Evolutionary conservation across 2,113 vertebrate genomes (phyloP), one percentile per base, ranked within the genome.

Genomic region (Pao palembangensis): DNA sequence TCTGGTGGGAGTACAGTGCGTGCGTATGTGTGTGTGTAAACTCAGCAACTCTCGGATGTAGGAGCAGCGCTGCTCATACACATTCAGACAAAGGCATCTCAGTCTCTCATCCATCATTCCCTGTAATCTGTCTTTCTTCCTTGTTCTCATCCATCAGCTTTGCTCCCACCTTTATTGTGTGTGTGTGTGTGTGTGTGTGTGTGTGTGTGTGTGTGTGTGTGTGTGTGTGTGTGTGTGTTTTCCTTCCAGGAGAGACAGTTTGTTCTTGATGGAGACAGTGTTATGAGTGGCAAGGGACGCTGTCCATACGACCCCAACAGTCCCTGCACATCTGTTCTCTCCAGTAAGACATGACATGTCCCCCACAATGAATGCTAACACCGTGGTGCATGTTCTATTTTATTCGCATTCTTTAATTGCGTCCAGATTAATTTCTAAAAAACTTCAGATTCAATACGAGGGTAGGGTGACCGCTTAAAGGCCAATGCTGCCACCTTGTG

Each of bases 271-370:
- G 84, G 79, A 0, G 90, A 94, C 65, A 92, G 90, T 67, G 63
- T 90, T 19, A 92, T 94, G 67, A 91, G 91, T 70, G 95, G 96
- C 77, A 89, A 93, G 86, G 95, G 96, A 64, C 92, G 93, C 70
- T 95, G 94, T 76, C 97, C 97, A 0, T 98, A 93, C 59, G 94
- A 97, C 80, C 92, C 93, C 73, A 91, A 82, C 75, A 97, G 94
- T 72, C 89, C 96, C 70, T 95, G 93, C 75, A 90, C 91, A 38
- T 97, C 95, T 25, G 91, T 91, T 6, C 80, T 97, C 66, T 90
- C 93, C 80, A 92, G 97, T 98, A 95, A 93, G 87, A 48, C 34
- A 55, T 44, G 87, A 48, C 34, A 55, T 44, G 44, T 10, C 4
- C 64, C 16, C 49, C 11, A 55, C 0, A 50, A 1, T 8, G n/a